Percentiles rank a stretch among this genome's conserved stretches.
Evolutionary conservation across 1,140 invertebrate species (phyloP).

Genomic region (Cepaea nemoralis): DNA sequence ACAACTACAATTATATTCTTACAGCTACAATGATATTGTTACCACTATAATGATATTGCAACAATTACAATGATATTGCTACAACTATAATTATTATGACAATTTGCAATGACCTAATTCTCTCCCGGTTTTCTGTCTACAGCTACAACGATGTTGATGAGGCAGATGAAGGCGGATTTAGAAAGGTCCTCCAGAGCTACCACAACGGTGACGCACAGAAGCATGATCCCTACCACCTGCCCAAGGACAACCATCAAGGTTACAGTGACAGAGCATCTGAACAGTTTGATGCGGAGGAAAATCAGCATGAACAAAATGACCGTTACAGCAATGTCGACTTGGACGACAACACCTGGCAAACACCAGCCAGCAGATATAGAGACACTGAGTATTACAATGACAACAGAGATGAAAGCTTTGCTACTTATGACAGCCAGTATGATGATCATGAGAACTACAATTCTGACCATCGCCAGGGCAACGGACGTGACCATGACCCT

Average conservation of each 20-base stretch:
- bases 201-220: neutral
- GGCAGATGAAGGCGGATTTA: neutral
- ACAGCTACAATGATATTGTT: no score
- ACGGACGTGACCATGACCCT: constrained; percentile 32
- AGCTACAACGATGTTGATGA: constrained; percentile 14
- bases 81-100: neutral
- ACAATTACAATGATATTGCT: no score
- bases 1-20: no score
- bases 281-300: no score
- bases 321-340: no score
- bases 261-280: no score
- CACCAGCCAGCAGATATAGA: neutral
- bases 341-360: neutral
- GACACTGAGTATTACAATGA: neutral
- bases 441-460: constrained; percentile 37
- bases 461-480: constrained; percentile 39
- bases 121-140: neutral
- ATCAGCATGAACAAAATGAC: neutral
- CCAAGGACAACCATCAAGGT: neutral
- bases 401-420: constrained; percentile 22
- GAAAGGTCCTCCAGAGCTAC: constrained; percentile 3
- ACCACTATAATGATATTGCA: no score
- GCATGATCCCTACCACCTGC: neutral
- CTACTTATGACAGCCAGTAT: constrained; percentile 43
- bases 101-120: neutral